These are phyloP conservation scores for Galaxias olidus DNA, from an alignment of 2,797 vertebrate species.

Conservation along the genomic window DNA sequence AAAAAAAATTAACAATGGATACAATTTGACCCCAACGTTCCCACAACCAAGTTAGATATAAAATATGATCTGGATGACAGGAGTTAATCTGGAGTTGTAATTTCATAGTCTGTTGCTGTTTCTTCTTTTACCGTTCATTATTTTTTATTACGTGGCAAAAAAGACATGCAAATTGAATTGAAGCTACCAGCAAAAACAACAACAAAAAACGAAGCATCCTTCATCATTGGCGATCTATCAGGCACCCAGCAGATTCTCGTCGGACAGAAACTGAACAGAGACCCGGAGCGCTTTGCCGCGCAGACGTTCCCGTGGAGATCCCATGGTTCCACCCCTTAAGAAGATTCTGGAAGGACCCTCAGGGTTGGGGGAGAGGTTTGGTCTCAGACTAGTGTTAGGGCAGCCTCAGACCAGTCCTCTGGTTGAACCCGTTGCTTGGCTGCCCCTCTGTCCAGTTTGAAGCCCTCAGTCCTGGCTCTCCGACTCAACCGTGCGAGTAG, in stretches of 20 bases:
- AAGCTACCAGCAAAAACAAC: slow-evolving; percentile 80
- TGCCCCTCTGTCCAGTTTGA: slow-evolving; percentile 32
- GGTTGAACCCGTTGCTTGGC: not conserved
- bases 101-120: slow-evolving; percentile 75
- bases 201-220: slow-evolving; percentile 70
- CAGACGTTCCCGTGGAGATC: slow-evolving; percentile 79
- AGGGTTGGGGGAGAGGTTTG: slow-evolving; percentile 53
- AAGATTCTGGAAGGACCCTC: slow-evolving; percentile 65
- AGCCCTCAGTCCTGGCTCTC: slow-evolving; percentile 43
- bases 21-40: slow-evolving; percentile 77
- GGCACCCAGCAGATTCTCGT: slow-evolving; percentile 31
- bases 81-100: slow-evolving; percentile 83
- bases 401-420: not conserved
- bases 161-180: slow-evolving; percentile 87
- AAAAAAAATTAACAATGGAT: slow-evolving; percentile 72
- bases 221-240: slow-evolving; percentile 73
- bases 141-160: slow-evolving; percentile 67
- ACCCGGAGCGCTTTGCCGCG: slow-evolving; percentile 61
- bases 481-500: too few species aligned
- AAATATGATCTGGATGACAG: slow-evolving; percentile 78
- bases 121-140: slow-evolving; percentile 39
- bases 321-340: slow-evolving; percentile 70
- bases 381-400: not conserved
- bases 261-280: slow-evolving; percentile 27
- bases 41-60: slow-evolving; percentile 73